These are phyloP conservation scores for Neodon shergylaensis DNA, from an alignment of 2,113 vertebrate genomes.

Conservation along the genomic window DNA sequence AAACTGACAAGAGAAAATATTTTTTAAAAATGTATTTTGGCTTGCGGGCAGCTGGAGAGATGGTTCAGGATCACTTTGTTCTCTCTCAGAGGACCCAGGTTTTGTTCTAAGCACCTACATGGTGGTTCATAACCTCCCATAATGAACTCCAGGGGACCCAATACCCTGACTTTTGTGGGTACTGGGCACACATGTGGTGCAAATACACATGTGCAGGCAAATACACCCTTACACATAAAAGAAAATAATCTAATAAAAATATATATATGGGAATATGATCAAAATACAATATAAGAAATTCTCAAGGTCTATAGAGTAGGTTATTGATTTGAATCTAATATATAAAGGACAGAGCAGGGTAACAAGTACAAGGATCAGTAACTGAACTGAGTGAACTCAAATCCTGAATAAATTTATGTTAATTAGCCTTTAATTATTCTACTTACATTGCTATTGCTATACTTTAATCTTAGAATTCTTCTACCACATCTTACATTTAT, in stretches of 20 bases:
- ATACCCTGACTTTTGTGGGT: background rate
- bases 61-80: background rate
- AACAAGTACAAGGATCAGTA: background rate
- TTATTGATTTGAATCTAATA: constrained; percentile 3
- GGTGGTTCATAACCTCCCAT: background rate
- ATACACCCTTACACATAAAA: background rate
- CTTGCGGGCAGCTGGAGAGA: background rate
- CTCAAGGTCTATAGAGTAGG: background rate
- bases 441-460: background rate
- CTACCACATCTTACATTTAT: background rate
- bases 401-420: background rate
- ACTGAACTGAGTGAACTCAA: constrained; percentile 8
- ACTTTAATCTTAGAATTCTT: background rate
- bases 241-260: background rate
- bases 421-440: constrained; percentile 21
- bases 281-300: background rate
- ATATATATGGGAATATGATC: background rate
- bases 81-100: background rate
- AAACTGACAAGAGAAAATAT: background rate
- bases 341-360: background rate
- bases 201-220: background rate
- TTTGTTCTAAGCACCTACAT: background rate
- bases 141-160: background rate
- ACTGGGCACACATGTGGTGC: background rate
- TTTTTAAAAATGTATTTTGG: background rate